Base-by-base conservation (phyloP, 2,797 vertebrate genomes). In the Oreochromis mossambicus region DNA sequence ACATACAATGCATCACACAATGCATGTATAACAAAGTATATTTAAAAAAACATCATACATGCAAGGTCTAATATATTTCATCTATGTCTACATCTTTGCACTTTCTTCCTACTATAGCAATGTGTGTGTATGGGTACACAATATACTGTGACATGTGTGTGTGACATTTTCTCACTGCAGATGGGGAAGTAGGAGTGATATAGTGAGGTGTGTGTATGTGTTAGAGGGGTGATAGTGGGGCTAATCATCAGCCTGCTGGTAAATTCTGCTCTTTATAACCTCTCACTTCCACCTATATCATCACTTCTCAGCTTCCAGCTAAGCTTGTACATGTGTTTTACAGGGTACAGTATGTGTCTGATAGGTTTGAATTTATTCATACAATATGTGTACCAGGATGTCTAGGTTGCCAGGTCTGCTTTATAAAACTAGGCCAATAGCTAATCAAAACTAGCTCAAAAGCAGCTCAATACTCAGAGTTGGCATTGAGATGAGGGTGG, bases 131-230 rank as follows among this genome's bases (percentile, higher is more conserved):
- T 38, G 26, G 46, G 58, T 63, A 38, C 17, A 68, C 68, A 89
- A 79, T 66, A 85, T 77, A 83, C 70, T 85, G 79, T 73, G 41
- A 11, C 66, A 19, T 29, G 70, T 3, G 56, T 54, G 78, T 81
- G 82, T 88, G 84, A 89, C 76, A 90, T 89, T 91, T 86, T 84
- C 77, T 86, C 77, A 51, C 78, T 83, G 61, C 93, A 94, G 93
- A 93, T 91, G 90, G 93, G 83, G 52, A 26, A 86, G 92, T 91
- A 77, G 92, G 92, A 89, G 88, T 80, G 85, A 87, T 89, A 92
- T 87, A 85, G 89, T 90, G 87, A 89, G 86, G 86, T 88, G 89
- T 87, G 86, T 87, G 80, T 29, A 66, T 77, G 89, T 89, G 90
- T 87, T 85, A 77, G 63, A 79, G 79, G 50, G 83, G 61, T 88